phyloP scores from a whole-genome alignment of 1,140 invertebrate genomes.

The Drosophila prosaltans region DNA sequence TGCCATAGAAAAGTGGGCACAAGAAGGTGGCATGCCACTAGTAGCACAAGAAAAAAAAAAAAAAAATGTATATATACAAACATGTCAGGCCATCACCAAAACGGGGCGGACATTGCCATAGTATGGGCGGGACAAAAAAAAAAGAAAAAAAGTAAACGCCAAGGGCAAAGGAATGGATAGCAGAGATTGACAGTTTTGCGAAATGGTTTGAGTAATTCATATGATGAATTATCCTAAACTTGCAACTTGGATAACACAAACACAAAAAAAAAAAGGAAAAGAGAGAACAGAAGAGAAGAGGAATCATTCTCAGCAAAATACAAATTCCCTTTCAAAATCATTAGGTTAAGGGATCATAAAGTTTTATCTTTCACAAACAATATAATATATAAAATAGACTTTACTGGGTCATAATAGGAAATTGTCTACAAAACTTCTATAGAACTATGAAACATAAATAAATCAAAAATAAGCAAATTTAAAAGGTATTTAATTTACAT shows the following conservation, averaged over 20 bases:
- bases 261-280: too few relatives aligned
- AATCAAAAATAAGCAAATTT: too few relatives aligned
- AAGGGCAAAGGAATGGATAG: background rate
- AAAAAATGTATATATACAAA: slow-evolving; percentile 12
- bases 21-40: slow-evolving; percentile 34
- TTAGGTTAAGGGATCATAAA: too few relatives aligned
- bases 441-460: too few relatives aligned
- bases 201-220: slow-evolving; percentile 75
- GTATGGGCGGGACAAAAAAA: background rate
- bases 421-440: too few relatives aligned
- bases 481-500: too few relatives aligned
- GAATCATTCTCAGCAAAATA: background rate
- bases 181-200: slow-evolving; percentile 71
- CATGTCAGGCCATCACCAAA: slow-evolving; percentile 60
- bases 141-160: background rate
- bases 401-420: too few relatives aligned
- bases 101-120: slow-evolving; percentile 35
- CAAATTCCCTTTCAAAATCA: background rate
- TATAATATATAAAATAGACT: too few relatives aligned
- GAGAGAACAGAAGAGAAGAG: too few relatives aligned
- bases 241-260: background rate
- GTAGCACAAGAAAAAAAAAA: slow-evolving; percentile 21
- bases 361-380: too few relatives aligned
- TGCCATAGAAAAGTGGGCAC: slow-evolving; percentile 8
- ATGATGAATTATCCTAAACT: slow-evolving; percentile 62